These are phyloP conservation scores for Helicolenus hilgendorfi DNA, from an alignment of 2,797 vertebrate species.

Conservation along the genomic window DNA sequence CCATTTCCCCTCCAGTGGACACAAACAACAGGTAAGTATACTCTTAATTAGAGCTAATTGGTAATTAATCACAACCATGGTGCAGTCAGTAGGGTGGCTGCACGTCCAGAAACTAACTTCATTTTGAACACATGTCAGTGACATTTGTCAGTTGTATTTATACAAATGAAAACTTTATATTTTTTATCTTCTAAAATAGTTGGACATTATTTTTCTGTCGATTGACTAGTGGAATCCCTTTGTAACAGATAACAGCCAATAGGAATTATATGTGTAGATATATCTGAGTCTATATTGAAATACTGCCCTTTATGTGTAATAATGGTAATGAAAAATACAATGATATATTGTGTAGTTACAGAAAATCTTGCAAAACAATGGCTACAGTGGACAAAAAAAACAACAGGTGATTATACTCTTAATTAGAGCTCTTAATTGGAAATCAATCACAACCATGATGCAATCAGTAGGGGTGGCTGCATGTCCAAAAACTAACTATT, in stretches of 20 bases:
- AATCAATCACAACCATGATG: too few species aligned
- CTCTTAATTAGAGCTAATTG: conserved; percentile 17
- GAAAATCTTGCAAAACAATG: background rate
- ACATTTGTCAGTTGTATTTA: too few species aligned
- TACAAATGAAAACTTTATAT: too few species aligned
- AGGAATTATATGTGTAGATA: background rate
- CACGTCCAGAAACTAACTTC: too few species aligned
- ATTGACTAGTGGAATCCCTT: too few species aligned
- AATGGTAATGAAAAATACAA: background rate
- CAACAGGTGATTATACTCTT: background rate
- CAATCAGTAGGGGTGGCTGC: too few species aligned
- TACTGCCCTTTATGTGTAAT: background rate
- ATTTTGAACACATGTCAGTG: too few species aligned
- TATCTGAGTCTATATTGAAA: background rate
- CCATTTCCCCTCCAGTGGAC: conserved; percentile 30
- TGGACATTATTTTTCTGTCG: too few species aligned
- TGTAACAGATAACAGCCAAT: background rate
- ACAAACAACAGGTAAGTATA: conserved; percentile 58
- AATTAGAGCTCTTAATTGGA: conserved; percentile 11
- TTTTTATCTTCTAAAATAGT: too few species aligned
- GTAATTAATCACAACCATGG: too few species aligned
- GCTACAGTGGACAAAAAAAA: background rate
- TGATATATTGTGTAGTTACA: background rate
- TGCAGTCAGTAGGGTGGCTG: too few species aligned
- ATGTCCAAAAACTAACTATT: too few species aligned